phyloP scores from a whole-genome alignment of 2,888 invertebrate genomes.

The Diogma glabrata region DNA sequence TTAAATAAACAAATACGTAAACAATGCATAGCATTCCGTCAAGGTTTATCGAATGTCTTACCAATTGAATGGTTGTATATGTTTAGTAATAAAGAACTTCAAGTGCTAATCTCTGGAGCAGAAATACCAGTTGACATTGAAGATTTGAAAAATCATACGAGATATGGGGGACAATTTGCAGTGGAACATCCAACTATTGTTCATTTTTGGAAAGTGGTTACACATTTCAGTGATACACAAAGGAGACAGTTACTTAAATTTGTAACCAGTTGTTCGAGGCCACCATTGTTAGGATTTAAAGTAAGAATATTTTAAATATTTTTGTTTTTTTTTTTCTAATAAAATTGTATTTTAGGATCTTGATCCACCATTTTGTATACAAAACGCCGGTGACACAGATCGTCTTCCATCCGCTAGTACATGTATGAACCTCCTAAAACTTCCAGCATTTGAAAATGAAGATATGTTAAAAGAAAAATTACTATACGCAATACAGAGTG shows the following conservation, averaged over 20 bases:
- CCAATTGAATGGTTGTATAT: slow-evolving; percentile 87
- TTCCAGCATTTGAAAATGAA: slow-evolving; percentile 79
- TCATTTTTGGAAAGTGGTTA: slow-evolving; percentile 82
- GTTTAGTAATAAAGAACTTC: slow-evolving; percentile 89
- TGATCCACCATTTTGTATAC: slow-evolving; percentile 93
- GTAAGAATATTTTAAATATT: slow-evolving; percentile 37
- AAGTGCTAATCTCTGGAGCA: slow-evolving; percentile 93
- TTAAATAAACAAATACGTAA: slow-evolving; percentile 79
- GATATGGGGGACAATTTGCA: slow-evolving; percentile 78
- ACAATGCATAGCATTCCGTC: slow-evolving; percentile 79
- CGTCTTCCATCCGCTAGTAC: slow-evolving; percentile 94
- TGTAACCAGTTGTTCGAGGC: slow-evolving; percentile 95
- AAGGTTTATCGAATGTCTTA: slow-evolving; percentile 83
- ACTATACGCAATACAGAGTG: slow-evolving; percentile 86
- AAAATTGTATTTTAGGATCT: slow-evolving; percentile 55
- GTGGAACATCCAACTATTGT: slow-evolving; percentile 72
- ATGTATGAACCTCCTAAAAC: slow-evolving; percentile 93
- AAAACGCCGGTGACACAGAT: slow-evolving; percentile 80
- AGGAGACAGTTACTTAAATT: slow-evolving; percentile 86
- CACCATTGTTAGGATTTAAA: slow-evolving; percentile 94
- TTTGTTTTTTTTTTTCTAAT: slow-evolving; percentile 9
- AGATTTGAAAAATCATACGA: slow-evolving; percentile 77
- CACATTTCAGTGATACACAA: slow-evolving; percentile 70
- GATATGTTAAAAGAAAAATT: slow-evolving; percentile 69
- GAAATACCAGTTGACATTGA: slow-evolving; percentile 86